Percentiles rank a stretch among this genome's conserved stretches.
phyloP scores from a whole-genome alignment of 2,113 vertebrate genomes.

The Macaca fascicularis region T2T-MFA8v1.1 NC_088386.1:80771501-80772000 shows the following conservation, averaged over 20 bases:
- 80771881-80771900: conserved; percentile 31
- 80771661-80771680: background rate
- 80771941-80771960: conserved; percentile 48
- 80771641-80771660: background rate
- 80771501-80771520: background rate
- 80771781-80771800: background rate
- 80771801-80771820: background rate
- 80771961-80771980: conserved; percentile 41
- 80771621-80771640: background rate
- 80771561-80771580: background rate
- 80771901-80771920: background rate
- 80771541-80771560: background rate
- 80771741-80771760: background rate
- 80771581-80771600: background rate
- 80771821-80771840: background rate
- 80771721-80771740: background rate
- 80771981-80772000: conserved; percentile 44
- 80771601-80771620: background rate
- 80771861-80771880: background rate
- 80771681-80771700: background rate
- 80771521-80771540: background rate
- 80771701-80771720: background rate
- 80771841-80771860: background rate
- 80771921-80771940: background rate
- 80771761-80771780: background rate